Evolutionary conservation across 2,888 invertebrate genomes (phyloP), one percentile per base, ranked within the genome.

Genomic region (Cataglyphis livida): DNA sequence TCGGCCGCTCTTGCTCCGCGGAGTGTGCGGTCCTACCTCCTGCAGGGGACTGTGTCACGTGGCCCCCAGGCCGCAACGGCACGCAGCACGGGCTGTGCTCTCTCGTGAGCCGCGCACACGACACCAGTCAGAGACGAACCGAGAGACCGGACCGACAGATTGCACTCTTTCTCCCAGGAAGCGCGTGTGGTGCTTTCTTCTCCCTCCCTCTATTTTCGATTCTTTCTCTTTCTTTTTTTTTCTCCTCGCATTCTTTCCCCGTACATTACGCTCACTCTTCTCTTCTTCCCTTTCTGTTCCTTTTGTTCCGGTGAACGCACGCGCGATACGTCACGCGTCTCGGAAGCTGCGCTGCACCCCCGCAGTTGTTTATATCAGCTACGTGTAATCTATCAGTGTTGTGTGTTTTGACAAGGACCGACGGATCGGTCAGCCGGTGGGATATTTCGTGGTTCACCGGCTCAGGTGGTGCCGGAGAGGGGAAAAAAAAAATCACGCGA

Each of bases 41-140:
- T 92, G 94, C 94, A 94, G 94, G 94, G 94, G 93, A 93, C 93
- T 92, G 93, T 93, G 93, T 93, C 93, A 92, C 94, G 93, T 93
- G 94, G 93, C 92, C 93, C 92, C 89, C 90, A 89, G 90, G 89
- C 90, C 85, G 89, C 87, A 90, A 82, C 88, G 81, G 88, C 89
- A 89, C 89, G 88, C 89, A 92, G 87, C 90, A 92, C 92, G 91
- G 91, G 85, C 89, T 90, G 87, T 87, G 88, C 90, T 90, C 92
- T 90, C 91, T 87, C 90, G 91, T 89, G 90, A 90, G 92, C 90
- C 88, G 90, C 91, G 91, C 92, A 92, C 91, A 92, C 93, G 92
- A 92, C 91, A 90, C 92, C 93, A 94, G 93, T 93, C 92, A 93
- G 92, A 93, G 91, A 92, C 93, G 91, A 93, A 91, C 92, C 92